Evolutionary conservation across 2,888 invertebrate species (phyloP).

Genomic region (Physocephala rufipes): DNA sequence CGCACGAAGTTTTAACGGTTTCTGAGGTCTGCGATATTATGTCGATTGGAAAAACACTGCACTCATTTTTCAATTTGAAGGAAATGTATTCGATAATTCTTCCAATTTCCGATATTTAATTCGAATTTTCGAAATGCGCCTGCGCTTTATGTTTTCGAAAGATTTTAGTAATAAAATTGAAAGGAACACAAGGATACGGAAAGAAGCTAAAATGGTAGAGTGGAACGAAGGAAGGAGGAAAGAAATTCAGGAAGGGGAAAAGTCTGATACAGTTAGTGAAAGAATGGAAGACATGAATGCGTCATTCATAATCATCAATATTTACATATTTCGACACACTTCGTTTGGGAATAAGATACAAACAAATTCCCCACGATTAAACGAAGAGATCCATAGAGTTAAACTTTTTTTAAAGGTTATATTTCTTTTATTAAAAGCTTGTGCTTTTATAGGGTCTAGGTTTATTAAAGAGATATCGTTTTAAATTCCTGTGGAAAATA

Average conservation of each 20-base stretch:
- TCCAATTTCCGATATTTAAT: constrained; percentile 45
- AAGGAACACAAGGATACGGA: too few relatives aligned
- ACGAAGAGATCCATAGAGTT: not conserved
- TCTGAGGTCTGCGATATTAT: constrained; percentile 47
- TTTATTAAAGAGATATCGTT: too few relatives aligned
- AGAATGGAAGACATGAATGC: not conserved
- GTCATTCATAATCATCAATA: not conserved
- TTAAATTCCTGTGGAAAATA: too few relatives aligned
- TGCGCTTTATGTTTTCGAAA: constrained; percentile 19
- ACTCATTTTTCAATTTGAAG: constrained; percentile 49
- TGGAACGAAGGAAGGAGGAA: not conserved
- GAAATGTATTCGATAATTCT: constrained; percentile 35
- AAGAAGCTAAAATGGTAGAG: too few relatives aligned
- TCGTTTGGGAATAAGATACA: not conserved
- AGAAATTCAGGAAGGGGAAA: not conserved
- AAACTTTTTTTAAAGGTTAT: not conserved
- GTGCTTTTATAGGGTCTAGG: too few relatives aligned
- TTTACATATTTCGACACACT: not conserved
- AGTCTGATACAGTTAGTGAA: not conserved
- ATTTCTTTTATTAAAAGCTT: not conserved
- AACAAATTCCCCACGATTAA: too few relatives aligned
- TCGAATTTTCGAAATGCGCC: constrained; percentile 35
- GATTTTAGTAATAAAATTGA: too few relatives aligned
- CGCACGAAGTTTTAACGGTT: constrained; percentile 40
- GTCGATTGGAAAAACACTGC: constrained; percentile 49